Evolutionary conservation across 2,888 invertebrate species (phyloP).

Genomic region (Pseudococcus jackbeardsleyi): DNA sequence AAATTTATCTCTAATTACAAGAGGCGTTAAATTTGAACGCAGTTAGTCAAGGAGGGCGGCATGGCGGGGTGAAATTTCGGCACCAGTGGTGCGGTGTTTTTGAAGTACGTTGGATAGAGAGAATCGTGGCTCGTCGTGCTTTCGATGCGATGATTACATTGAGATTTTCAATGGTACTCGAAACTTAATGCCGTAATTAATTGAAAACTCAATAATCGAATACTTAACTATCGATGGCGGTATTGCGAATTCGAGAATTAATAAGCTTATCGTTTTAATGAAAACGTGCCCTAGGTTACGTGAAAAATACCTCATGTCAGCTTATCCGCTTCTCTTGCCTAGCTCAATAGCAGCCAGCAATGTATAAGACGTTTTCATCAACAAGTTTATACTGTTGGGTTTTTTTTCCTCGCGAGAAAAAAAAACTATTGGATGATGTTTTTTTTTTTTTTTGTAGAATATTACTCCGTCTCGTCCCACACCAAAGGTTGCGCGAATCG

Average conservation of each 20-base stretch:
- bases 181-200: constrained; percentile 37
- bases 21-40: not conserved
- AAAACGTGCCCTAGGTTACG: constrained; percentile 4
- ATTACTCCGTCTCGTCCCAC: not conserved
- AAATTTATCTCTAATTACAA: not conserved
- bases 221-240: not conserved
- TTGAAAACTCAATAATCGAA: constrained; percentile 41
- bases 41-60: not conserved
- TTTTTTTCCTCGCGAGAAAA: too few relatives aligned
- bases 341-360: not conserved
- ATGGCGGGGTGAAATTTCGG: not conserved
- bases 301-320: constrained; percentile 12
- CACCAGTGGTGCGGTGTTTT: not conserved
- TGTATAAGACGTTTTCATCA: not conserved
- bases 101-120: not conserved
- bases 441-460: not conserved
- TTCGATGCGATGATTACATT: not conserved
- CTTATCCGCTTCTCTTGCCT: not conserved
- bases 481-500: not conserved
- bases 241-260: constrained; percentile 6
- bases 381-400: not conserved
- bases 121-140: not conserved
- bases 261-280: constrained; percentile 42
- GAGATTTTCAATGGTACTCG: constrained; percentile 41
- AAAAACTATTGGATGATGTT: too few relatives aligned